Base-by-base conservation (phyloP, 2,888 invertebrate species). In the Ochropleura plecta region DNA sequence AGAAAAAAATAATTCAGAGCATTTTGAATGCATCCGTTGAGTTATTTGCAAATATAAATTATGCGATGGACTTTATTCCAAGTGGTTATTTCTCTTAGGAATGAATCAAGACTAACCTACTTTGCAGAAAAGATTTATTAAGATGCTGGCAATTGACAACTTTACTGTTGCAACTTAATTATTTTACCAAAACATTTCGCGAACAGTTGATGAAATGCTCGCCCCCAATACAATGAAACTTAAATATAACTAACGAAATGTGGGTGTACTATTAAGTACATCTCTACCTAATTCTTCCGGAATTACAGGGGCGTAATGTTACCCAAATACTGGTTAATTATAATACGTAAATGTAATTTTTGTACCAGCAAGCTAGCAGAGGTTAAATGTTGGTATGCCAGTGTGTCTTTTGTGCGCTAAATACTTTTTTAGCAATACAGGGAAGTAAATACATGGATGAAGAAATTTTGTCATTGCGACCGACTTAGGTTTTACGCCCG, bases 11-110 rank as follows among this genome's bases (percentile, higher is more conserved):
- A 64, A 60, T 4, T 3, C 9, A 18, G 40, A 44, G 3, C 12
- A 46, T 60, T 46, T 59, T 67, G n/a, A 14, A 48, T 65, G 64
- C 46, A 71, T 5, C 9, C 16, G n/a, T 48, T 59, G 51, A 78
- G 57, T 48, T 49, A 65, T 78, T 78, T 78, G 48, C 53, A 65
- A 71, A 71, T 44, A 65, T 65, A 49, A 65, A 60, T 60, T 2
- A 18, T 71, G 16, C 46, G 40, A 64, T 44, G 14, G 49, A 55
- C 7, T 49, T 53, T 14, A 1, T 44, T 44, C 14, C 16, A 62
- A 66, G 44, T 60, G 44, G 71, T 59, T 65, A 40, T 5, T 46
- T 53, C 51, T n/a, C 10, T 55, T 5, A 16, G 10, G 48, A 16
- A 8, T 53, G 53, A 64, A 16, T 49, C 55, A 59, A 72, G 53